phyloP scores from a whole-genome alignment of 92 coral and sea anemone genomes.

The Umimayanthus chanpuru region DNA sequence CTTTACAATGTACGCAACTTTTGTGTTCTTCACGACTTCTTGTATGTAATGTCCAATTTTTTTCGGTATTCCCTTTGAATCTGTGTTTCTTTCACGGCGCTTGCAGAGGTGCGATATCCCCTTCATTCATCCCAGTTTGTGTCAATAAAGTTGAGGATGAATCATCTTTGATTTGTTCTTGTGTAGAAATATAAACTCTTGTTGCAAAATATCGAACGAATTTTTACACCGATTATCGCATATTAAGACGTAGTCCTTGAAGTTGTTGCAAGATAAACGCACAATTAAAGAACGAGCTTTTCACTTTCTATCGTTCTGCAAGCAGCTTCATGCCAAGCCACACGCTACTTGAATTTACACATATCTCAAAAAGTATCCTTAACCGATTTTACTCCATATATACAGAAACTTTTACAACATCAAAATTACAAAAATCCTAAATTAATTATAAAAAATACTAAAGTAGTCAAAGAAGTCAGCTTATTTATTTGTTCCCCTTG shows the following conservation, averaged over 20 bases:
- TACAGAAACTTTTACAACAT: background rate
- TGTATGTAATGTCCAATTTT: background rate
- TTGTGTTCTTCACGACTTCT: background rate
- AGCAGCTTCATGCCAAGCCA: background rate
- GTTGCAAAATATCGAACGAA: background rate
- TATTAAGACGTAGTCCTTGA: background rate
- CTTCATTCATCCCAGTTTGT: background rate
- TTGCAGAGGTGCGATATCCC: background rate
- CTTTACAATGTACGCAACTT: background rate
- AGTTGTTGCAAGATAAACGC: background rate
- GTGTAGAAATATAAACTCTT: constrained; percentile 13
- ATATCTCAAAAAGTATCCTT: constrained; percentile 3
- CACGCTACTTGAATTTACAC: background rate
- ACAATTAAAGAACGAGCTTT: background rate
- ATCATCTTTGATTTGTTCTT: background rate
- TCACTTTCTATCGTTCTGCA: background rate
- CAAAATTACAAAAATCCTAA: constrained; percentile 37
- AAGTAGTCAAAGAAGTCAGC: background rate
- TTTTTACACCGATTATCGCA: background rate
- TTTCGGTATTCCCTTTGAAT: background rate
- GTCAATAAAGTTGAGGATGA: background rate
- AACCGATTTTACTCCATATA: background rate
- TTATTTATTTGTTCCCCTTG: constrained; percentile 1
- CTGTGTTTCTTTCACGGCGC: background rate
- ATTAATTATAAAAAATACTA: constrained; percentile 4